Conservation (phyloP, 23 tunicate genomes). For the Styela clava region DNA sequence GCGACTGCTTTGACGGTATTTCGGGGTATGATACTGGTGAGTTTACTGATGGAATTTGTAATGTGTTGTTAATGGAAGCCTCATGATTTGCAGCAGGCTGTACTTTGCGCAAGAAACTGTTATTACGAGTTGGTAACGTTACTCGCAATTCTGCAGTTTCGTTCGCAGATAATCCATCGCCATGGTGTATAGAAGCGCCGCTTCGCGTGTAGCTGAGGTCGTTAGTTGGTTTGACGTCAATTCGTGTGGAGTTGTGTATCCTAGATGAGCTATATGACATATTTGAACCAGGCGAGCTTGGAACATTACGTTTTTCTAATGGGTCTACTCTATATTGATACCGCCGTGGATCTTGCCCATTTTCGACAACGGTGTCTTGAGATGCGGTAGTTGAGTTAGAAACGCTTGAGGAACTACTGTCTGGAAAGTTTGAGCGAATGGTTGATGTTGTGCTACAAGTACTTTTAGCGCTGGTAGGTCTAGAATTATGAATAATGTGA, state of each 20-base stretch:
- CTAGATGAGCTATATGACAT: not conserved
- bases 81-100: constrained; percentile 21
- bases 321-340: not conserved
- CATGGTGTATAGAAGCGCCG: not conserved
- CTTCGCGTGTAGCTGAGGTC: not conserved
- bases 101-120: constrained; percentile 75
- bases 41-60: not conserved
- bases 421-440: not conserved
- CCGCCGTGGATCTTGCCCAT: not conserved
- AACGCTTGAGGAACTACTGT: constrained; percentile 11
- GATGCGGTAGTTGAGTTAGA: constrained; percentile 8
- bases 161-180: not conserved
- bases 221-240: not conserved
- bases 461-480: constrained; percentile 26
- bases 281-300: not conserved
- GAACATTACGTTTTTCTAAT: not conserved
- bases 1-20: not conserved
- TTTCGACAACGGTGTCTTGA: constrained; percentile 13
- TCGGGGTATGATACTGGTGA: not conserved
- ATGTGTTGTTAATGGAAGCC: not conserved
- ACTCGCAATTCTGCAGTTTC: constrained; percentile 39
- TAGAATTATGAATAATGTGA: not conserved
- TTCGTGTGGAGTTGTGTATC: not conserved
- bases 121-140: constrained; percentile 42
- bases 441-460: constrained; percentile 3